Evolutionary conservation across 2,797 vertebrate species (phyloP), one percentile per base, ranked within the genome.

Genomic region (Benthosema pterotum): DNA sequence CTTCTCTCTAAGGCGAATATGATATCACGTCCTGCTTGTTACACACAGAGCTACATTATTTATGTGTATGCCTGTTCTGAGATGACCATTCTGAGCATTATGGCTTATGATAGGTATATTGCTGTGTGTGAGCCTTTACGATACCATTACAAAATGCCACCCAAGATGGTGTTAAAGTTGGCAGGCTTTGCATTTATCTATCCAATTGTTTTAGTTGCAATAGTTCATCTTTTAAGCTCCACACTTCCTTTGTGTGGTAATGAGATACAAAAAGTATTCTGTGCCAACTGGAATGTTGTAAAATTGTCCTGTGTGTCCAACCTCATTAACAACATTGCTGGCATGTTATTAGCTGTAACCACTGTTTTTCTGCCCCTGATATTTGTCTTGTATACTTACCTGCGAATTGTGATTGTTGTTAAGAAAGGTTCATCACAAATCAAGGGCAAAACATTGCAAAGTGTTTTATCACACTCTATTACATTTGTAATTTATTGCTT

Each of bases 231-330:
- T 42, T 18, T 83, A 15, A n/a, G n/a, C n/a, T n/a, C n/a, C n/a
- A n/a, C n/a, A n/a, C n/a, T n/a, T n/a, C n/a, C n/a, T n/a, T n/a
- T 86, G 51, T 87, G 82, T 74, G 77, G 69, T 11, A 86, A 80
- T 58, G 60, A 65, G 42, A 84, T 87, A 59, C 65, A 63, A 1
- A 84, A 75, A 51, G 52, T 86, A 0, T 87, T 75, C 18, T 86
- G 86, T 49, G 72, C 75, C 5, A 84, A 78, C 66, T 88, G 86
- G 86, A 49, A 72, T 25, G 48, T 86, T 19, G 82, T 85, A 0
- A 84, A 83, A 55, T 28, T 84, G 52, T 82, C 86, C 0, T 85
- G 85, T 53, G 18, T 84, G 3, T 1, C 48, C 5, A 84, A 76
- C 52, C 16, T 2, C 1, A 28, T 77, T 4, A 85, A 87, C 64